These are phyloP conservation scores for Camptogramma bilineatum DNA, from an alignment of 2,888 invertebrate genomes.

Conservation along the genomic window DNA sequence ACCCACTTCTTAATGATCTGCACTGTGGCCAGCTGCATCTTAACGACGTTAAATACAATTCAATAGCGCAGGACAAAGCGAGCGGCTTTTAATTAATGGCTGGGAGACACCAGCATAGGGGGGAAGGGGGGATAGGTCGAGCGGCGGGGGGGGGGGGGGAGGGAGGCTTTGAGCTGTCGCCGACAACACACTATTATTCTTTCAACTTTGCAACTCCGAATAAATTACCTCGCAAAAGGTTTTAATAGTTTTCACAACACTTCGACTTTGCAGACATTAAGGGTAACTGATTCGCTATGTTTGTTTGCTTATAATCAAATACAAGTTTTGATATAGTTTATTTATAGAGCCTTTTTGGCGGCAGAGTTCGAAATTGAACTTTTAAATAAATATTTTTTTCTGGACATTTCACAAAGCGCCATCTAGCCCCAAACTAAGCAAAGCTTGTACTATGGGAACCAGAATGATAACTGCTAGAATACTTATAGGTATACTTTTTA, in stretches of 20 bases:
- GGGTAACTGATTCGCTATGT: background rate
- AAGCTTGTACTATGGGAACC: too few species aligned
- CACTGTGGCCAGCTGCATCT: constrained; percentile 37
- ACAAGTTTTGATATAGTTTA: background rate
- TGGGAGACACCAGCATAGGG: constrained; percentile 18
- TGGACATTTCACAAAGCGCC: too few species aligned
- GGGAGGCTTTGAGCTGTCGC: constrained; percentile 37
- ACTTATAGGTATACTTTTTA: too few species aligned
- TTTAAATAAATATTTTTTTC: too few species aligned
- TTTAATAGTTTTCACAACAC: constrained; percentile 34
- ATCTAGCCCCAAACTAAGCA: too few species aligned
- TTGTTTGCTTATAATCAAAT: constrained; percentile 2
- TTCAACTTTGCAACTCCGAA: constrained; percentile 42
- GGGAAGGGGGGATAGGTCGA: background rate
- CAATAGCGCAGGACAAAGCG: constrained; percentile 44
- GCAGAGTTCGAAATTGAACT: too few species aligned
- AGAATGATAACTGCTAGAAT: too few species aligned
- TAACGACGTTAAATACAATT: constrained; percentile 44
- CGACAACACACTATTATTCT: constrained; percentile 43
- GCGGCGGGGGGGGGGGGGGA: constrained; percentile 10
- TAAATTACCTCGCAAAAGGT: constrained; percentile 39
- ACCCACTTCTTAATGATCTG: constrained; percentile 14
- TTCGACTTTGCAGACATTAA: background rate
- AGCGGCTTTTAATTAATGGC: constrained; percentile 41
- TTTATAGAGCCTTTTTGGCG: background rate